Base-by-base conservation (phyloP, 1,140 invertebrate species). In the Drosophila busckii region DNA sequence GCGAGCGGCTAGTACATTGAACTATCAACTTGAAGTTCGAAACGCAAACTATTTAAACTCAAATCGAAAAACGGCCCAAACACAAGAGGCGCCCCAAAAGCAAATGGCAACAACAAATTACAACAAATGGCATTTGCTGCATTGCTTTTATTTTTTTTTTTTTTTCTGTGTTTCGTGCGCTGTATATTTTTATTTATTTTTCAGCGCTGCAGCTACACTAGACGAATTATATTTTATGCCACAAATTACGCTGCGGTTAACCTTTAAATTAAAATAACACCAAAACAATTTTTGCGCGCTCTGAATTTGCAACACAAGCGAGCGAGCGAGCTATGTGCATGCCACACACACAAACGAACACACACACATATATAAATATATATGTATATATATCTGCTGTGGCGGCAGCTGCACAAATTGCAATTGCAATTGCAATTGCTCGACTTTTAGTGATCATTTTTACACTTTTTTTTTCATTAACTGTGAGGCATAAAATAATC, bases 201-300 rank as follows among this genome's bases (percentile, higher is more conserved):
- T 19, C 13, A 26, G 15, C 20, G 37, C 35, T 12, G 28, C 23
- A 38, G 19, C 66, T 46, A 66, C 73, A 59, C 49, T 75, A 80
- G 76, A 80, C 73, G 73, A 82, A 82, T 82, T 80, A 83, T 82
- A 83, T 75, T 82, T 82, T 75, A 83, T 82, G 75, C 75, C 75
- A 82, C 75, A 82, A 82, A 82, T 82, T 82, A 82, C 75, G 76
- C 69, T 82, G 75, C 76, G 75, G 75, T 82, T 82, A 82, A 82
- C 75, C 75, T 82, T 82, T 83, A 82, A 83, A 82, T 82, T 82
- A 82, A 82, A 82, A 82, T 75, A 82, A 82, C 76, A 83, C 75
- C 70, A 82, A 83, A 82, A 82, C 65, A 83, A 83, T 82, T 82
- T 82, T 56, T 82, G 73, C 75, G 70, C 56, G n/a, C n/a, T n/a